Evolutionary conservation across 37 sponge, comb jelly and placozoan genomes (phyloP).

Genomic region (Hexactinellida sp.): DNA sequence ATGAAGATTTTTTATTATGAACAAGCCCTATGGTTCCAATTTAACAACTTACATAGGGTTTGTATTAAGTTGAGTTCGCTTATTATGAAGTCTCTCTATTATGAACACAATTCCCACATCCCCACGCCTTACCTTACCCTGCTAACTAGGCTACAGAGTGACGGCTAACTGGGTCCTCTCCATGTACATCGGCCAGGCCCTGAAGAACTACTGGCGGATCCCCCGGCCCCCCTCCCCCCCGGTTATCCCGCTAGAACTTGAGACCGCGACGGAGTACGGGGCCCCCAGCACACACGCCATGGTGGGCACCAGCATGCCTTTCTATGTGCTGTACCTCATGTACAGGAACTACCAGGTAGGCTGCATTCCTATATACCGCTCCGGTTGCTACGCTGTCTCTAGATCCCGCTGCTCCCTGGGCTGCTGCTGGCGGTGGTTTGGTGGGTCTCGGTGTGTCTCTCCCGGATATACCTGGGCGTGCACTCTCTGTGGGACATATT

Average conservation of each 20-base stretch:
- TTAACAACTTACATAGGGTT: too few relatives aligned
- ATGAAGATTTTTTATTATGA: too few relatives aligned
- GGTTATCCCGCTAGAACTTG: slow-evolving; percentile 45
- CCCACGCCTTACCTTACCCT: neutral
- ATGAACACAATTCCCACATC: too few relatives aligned
- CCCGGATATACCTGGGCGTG: slow-evolving; percentile 76
- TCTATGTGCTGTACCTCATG: slow-evolving; percentile 31
- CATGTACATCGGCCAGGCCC: slow-evolving; percentile 87
- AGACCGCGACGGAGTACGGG: slow-evolving; percentile 66
- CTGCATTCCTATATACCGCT: neutral
- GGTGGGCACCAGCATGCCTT: slow-evolving; percentile 56
- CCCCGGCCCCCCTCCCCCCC: slow-evolving; percentile 64
- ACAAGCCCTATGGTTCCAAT: too few relatives aligned
- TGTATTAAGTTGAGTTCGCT: too few relatives aligned
- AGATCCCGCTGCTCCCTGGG: slow-evolving; percentile 22
- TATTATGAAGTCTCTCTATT: too few relatives aligned
- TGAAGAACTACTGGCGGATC: slow-evolving; percentile 44
- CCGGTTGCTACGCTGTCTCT: too few relatives aligned
- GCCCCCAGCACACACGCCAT: slow-evolving; percentile 89
- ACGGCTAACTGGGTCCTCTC: slow-evolving; percentile 50
- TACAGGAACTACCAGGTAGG: slow-evolving; percentile 53
- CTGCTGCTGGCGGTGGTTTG: slow-evolving; percentile 34
- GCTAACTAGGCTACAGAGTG: slow-evolving; percentile 14
- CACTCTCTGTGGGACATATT: slow-evolving; percentile 48
- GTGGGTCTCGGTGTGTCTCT: slow-evolving; percentile 57